Evolutionary conservation across 2,888 invertebrate species (phyloP).

Genomic region (Apomyelois bistriatella): DNA sequence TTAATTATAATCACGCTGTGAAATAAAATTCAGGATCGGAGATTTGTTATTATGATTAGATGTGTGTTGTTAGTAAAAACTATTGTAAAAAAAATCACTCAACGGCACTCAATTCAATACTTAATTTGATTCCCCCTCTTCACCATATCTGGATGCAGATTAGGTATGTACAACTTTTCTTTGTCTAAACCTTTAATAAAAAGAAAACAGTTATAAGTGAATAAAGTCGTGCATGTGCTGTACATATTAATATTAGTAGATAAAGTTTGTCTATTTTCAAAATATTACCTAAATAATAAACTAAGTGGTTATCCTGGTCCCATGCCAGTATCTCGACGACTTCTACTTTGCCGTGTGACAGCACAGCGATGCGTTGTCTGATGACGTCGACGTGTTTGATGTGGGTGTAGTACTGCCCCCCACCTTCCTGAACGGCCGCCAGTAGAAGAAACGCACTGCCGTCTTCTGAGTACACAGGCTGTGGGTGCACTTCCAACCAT

Average conservation of each 20-base stretch:
- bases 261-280: too few species aligned
- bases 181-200: slow-evolving; percentile 66
- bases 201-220: slow-evolving; percentile 32
- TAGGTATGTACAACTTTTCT: slow-evolving; percentile 53
- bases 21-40: background rate
- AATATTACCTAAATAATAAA: slow-evolving; percentile 85
- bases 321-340: slow-evolving; percentile 90
- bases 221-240: slow-evolving; percentile 9
- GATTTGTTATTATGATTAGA: background rate
- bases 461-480: slow-evolving; percentile 90
- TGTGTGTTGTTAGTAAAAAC: slow-evolving; percentile 35
- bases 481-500: slow-evolving; percentile 92
- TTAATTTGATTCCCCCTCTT: slow-evolving; percentile 71
- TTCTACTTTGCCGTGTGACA: slow-evolving; percentile 92
- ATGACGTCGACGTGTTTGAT: slow-evolving; percentile 92
- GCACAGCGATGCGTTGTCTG: slow-evolving; percentile 89
- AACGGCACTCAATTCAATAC: slow-evolving; percentile 61
- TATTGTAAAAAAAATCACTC: slow-evolving; percentile 41
- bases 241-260: background rate
- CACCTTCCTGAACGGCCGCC: slow-evolving; percentile 91
- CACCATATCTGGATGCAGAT: slow-evolving; percentile 65
- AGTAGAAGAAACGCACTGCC: slow-evolving; percentile 91
- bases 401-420: slow-evolving; percentile 91
- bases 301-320: slow-evolving; percentile 90
- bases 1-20: slow-evolving; percentile 1